phyloP scores from a whole-genome alignment of 2,113 vertebrate genomes.

The Callipepla squamata region DNA sequence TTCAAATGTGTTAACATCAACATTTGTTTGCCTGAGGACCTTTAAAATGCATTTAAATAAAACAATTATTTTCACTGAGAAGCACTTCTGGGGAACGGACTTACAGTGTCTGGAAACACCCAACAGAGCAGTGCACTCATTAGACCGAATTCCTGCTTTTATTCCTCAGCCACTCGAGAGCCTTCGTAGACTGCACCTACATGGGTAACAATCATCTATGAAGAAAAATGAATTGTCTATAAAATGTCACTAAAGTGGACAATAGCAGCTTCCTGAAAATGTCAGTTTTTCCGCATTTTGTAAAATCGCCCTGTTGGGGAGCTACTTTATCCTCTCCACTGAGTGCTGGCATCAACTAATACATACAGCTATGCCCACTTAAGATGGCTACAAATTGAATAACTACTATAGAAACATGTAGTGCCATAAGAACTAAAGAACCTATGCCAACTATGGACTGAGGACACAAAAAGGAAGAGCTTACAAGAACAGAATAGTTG shows the following conservation, averaged over 20 bases:
- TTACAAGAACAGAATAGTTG: background rate
- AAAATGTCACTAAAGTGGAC: background rate
- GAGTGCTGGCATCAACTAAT: background rate
- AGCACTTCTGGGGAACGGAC: rapidly evolving
- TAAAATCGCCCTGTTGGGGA: background rate
- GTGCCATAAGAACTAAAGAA: background rate
- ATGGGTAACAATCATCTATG: background rate
- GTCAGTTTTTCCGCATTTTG: background rate
- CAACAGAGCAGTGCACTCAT: background rate
- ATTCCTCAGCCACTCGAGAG: background rate
- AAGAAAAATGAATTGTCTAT: background rate
- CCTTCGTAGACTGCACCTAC: rapidly evolving
- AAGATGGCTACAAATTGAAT: background rate
- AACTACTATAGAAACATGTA: background rate
- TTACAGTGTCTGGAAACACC: background rate
- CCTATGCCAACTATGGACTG: background rate
- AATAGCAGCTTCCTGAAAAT: background rate
- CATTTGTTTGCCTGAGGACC: background rate
- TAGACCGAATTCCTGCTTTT: background rate
- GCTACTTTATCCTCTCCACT: background rate
- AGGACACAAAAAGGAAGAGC: background rate
- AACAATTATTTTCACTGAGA: background rate
- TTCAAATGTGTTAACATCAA: background rate
- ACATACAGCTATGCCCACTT: background rate
- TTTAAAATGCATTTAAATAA: background rate